These are phyloP conservation scores for Pogona vitticeps DNA, from an alignment of 2,113 vertebrate species.

Conservation along the genomic window DNA sequence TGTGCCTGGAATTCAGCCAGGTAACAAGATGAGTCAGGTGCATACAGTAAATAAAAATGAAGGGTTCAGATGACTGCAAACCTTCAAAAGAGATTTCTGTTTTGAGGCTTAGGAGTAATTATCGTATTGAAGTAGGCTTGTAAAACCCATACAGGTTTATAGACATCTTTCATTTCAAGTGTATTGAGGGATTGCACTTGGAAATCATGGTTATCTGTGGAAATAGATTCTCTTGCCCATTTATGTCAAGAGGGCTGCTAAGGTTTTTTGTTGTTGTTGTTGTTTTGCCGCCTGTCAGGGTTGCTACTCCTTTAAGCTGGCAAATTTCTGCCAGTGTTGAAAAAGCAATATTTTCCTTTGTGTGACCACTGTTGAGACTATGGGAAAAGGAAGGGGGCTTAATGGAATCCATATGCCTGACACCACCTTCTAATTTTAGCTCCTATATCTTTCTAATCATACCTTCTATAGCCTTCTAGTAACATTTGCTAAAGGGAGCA, in stretches of 20 bases:
- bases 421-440: neutral
- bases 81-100: constrained; percentile 9
- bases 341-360: neutral
- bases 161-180: neutral
- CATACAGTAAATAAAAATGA: neutral
- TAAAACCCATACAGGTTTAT: neutral
- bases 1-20: neutral
- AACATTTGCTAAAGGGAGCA: neutral
- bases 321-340: neutral
- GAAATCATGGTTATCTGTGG: neutral
- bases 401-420: neutral
- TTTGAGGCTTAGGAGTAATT: neutral
- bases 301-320: neutral
- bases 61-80: neutral
- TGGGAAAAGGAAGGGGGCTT: neutral
- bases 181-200: neutral
- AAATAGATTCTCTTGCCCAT: neutral
- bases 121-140: neutral
- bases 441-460: neutral
- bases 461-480: neutral
- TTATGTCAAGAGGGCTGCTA: neutral
- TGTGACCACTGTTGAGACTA: neutral
- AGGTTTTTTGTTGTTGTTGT: no score
- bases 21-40: neutral
- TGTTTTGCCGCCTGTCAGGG: no score